phyloP scores from a whole-genome alignment of 2,888 invertebrate genomes.

The Pheosia tremula region DNA sequence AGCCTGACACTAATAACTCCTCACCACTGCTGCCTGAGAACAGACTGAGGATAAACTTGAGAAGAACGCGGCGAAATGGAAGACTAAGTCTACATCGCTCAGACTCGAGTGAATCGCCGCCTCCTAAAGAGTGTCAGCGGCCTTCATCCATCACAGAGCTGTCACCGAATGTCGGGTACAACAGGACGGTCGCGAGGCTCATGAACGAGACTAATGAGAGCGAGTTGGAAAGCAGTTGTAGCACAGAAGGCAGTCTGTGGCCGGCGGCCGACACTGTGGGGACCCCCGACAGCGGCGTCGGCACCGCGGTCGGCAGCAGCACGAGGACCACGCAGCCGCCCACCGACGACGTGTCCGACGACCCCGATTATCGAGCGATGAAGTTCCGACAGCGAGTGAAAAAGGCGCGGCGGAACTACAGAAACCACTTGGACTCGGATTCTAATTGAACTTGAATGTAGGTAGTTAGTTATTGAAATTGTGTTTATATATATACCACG shows the following conservation, averaged over 20 bases:
- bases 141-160: constrained; percentile 52
- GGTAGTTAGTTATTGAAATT: constrained; percentile 41
- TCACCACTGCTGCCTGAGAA: constrained; percentile 53
- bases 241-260: constrained; percentile 70
- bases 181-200: constrained; percentile 69
- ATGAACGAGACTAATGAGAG: constrained; percentile 81
- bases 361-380: constrained; percentile 77
- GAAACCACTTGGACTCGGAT: constrained; percentile 87
- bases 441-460: constrained; percentile 80
- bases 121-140: constrained; percentile 60
- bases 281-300: constrained; percentile 75
- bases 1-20: constrained; percentile 51
- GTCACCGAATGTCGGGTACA: constrained; percentile 57
- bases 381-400: constrained; percentile 85
- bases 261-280: constrained; percentile 47
- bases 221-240: constrained; percentile 78
- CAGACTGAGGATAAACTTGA: constrained; percentile 50
- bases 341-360: constrained; percentile 68
- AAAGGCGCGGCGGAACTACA: constrained; percentile 86
- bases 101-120: constrained; percentile 74
- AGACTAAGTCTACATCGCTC: constrained; percentile 60
- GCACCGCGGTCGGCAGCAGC: constrained; percentile 66
- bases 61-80: constrained; percentile 62
- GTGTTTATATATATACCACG: neutral
- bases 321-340: constrained; percentile 52